Percentiles rank a stretch among this genome's conserved stretches.
Evolutionary conservation across 2,797 vertebrate species (phyloP).

Genomic region (Coregonus ussuriensis): DNA sequence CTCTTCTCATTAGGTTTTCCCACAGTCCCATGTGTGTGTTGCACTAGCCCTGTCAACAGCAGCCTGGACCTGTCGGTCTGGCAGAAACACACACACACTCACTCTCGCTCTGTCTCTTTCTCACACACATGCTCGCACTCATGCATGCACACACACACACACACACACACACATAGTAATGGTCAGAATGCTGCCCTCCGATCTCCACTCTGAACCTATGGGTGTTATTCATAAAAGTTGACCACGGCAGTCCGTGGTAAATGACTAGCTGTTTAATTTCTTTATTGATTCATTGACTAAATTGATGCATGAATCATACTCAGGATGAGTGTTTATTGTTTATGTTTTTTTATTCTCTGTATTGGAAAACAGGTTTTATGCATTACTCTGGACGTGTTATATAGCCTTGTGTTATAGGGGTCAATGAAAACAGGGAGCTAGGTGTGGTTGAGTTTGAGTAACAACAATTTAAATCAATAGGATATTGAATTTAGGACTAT

Average conservation of each 20-base stretch:
- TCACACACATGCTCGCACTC: slow-evolving; percentile 1
- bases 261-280: not conserved
- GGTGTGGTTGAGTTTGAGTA: too few species aligned
- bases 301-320: not conserved
- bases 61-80: slow-evolving; percentile 52
- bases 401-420: too few species aligned
- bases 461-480: too few species aligned
- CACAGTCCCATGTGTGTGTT: slow-evolving; percentile 58
- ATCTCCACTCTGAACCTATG: not conserved
- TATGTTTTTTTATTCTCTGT: not conserved
- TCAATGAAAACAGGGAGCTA: too few species aligned
- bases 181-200: not conserved
- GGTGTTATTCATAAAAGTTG: not conserved
- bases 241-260: not conserved
- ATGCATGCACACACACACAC: not conserved
- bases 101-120: slow-evolving; percentile 18
- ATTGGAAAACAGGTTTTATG: not conserved
- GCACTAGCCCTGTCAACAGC: slow-evolving; percentile 68
- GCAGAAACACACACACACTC: slow-evolving; percentile 44
- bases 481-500: too few species aligned
- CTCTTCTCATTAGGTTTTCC: slow-evolving; percentile 71
- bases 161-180: not conserved
- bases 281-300: not conserved
- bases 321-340: not conserved
- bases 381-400: too few species aligned